Conservation (phyloP, 2,797 vertebrate genomes). For the Pangasius krempfi region DNA sequence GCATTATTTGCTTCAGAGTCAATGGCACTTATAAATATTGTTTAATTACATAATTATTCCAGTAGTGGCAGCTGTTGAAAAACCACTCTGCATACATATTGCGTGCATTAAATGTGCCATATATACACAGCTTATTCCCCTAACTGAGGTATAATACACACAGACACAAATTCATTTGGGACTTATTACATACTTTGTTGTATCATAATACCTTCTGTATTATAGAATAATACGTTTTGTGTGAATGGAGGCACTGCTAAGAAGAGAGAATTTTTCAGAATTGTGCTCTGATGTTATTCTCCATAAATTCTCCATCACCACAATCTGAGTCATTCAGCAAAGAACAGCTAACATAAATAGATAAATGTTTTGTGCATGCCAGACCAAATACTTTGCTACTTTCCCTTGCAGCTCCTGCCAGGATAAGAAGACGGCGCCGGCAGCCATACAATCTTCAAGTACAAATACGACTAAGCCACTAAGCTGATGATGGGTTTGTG, state of each 20-base stretch:
- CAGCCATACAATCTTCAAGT: conserved; percentile 79
- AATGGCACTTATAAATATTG: neutral
- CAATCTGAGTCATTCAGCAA: conserved; percentile 65
- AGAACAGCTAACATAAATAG: conserved; percentile 66
- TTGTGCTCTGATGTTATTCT: conserved; percentile 59
- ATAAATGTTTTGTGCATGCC: conserved; percentile 68
- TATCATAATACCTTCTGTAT: neutral
- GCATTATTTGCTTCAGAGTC: neutral
- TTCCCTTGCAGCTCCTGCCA: conserved; percentile 65
- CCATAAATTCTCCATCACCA: conserved; percentile 50
- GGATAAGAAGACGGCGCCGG: conserved; percentile 73
- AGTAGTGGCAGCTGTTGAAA: neutral
- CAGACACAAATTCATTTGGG: neutral
- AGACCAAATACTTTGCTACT: conserved; percentile 69
- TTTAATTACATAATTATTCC: neutral
- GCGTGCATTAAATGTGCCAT: neutral
- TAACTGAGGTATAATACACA: neutral
- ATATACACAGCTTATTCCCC: neutral
- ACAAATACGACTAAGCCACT: conserved; percentile 81
- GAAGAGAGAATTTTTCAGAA: conserved; percentile 38
- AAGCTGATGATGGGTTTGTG: conserved; percentile 82
- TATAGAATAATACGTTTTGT: neutral
- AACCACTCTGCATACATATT: neutral
- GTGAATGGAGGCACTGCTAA: conserved; percentile 4
- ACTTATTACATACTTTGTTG: neutral